Conservation (phyloP, 2,888 invertebrate genomes). For the Digitonthophagus gazella region DNA sequence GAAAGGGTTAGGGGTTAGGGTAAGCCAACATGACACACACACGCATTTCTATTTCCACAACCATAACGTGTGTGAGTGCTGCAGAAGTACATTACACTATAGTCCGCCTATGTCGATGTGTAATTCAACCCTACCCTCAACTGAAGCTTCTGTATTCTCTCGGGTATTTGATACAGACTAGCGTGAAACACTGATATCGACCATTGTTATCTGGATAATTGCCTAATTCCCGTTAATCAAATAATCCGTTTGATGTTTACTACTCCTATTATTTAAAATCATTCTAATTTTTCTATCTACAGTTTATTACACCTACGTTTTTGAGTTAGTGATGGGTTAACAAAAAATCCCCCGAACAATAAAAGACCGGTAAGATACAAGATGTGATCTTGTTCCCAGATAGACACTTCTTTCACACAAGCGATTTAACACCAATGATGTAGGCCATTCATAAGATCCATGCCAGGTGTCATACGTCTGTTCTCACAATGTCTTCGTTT, state of each 20-base stretch:
- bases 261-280: too few species aligned
- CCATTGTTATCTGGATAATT: neutral
- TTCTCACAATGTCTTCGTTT: conserved; percentile 15
- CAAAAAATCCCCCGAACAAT: too few species aligned
- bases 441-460: neutral
- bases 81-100: neutral
- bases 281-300: too few species aligned
- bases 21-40: neutral
- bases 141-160: neutral
- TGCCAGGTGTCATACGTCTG: conserved; percentile 1
- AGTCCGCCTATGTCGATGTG: neutral
- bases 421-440: neutral
- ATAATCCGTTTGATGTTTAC: neutral
- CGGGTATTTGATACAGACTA: neutral
- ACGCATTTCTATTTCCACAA: neutral
- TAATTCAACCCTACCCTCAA: neutral
- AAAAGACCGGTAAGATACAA: neutral
- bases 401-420: neutral
- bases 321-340: too few species aligned
- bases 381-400: neutral
- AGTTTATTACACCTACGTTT: too few species aligned
- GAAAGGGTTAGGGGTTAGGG: neutral
- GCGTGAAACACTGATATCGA: neutral
- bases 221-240: neutral
- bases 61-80: neutral